Evolutionary conservation across 2,888 invertebrate genomes (phyloP).

Genomic region (Mechanitis messenoides): DNA sequence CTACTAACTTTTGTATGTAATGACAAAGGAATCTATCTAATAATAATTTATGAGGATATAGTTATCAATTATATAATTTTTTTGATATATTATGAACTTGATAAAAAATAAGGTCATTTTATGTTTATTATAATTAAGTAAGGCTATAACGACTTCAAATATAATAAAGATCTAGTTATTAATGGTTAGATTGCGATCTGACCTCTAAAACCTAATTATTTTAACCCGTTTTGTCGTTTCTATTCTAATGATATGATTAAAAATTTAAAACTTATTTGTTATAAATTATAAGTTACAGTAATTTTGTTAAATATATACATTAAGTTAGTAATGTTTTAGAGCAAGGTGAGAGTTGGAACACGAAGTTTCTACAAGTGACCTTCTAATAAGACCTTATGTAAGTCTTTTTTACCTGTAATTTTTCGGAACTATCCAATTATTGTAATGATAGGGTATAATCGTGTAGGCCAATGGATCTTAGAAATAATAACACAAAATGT

Average conservation of each 20-base stretch:
- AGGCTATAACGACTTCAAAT: not conserved
- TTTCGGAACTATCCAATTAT: conserved; percentile 23
- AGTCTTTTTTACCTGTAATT: conserved; percentile 18
- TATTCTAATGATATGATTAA: conserved; percentile 13
- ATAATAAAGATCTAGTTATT: conserved; percentile 13
- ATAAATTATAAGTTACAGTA: conserved; percentile 17
- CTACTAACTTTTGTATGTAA: too few relatives aligned
- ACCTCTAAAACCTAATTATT: conserved; percentile 16
- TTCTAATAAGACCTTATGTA: conserved; percentile 26
- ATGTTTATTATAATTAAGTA: not conserved
- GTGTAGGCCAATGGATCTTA: not conserved
- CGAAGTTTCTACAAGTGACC: conserved; percentile 24
- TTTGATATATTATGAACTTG: too few relatives aligned
- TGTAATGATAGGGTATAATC: conserved; percentile 20
- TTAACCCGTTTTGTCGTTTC: conserved; percentile 12
- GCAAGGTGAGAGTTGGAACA: conserved; percentile 28
- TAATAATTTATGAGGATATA: too few relatives aligned
- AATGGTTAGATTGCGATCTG: conserved; percentile 13
- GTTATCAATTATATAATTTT: too few relatives aligned
- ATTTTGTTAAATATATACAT: conserved; percentile 24
- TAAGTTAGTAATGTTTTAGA: conserved; percentile 25
- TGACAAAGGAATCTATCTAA: too few relatives aligned
- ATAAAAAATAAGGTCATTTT: not conserved
- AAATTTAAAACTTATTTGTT: conserved; percentile 13
- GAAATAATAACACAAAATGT: not conserved